A percentile compares a stretch with the other conserved stretches of the same genome.
Conservation (phyloP, 2,113 vertebrate genomes). For the Seriola dumerili region DNA sequence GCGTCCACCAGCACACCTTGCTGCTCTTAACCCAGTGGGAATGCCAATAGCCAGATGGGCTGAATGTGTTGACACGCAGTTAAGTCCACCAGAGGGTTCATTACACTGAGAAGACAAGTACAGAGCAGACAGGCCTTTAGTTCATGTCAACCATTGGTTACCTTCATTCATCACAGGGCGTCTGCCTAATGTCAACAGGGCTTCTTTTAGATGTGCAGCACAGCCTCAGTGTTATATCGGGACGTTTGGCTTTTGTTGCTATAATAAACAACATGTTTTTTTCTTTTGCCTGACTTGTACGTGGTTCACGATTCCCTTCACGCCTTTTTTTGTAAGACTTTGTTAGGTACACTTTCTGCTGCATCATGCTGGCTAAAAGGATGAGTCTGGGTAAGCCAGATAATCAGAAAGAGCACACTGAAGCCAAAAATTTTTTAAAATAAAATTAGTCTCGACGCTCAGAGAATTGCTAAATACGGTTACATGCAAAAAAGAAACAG, state of each 20-base stretch:
- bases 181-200: neutral
- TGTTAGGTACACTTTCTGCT: neutral
- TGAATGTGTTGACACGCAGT: conserved; percentile 42
- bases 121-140: conserved; percentile 38
- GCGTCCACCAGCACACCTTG: conserved; percentile 13
- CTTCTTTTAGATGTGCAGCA: neutral
- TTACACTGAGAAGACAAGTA: conserved; percentile 23
- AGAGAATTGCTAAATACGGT: too few relatives aligned
- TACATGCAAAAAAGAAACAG: too few relatives aligned
- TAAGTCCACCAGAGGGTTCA: conserved; percentile 33
- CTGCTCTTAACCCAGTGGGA: conserved; percentile 35
- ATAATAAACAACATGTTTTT: neutral
- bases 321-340: neutral
- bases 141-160: conserved; percentile 17
- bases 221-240: neutral
- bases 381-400: too few relatives aligned
- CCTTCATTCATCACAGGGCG: neutral
- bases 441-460: neutral
- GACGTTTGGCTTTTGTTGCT: neutral
- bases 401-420: neutral
- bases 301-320: neutral
- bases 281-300: neutral
- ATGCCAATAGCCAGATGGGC: conserved; percentile 28
- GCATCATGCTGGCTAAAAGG: too few relatives aligned
- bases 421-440: neutral